Percentiles rank a stretch among this genome's conserved stretches.
Conservation (phyloP, 2,113 vertebrate genomes). For the Rhinoderma darwinii region DNA sequence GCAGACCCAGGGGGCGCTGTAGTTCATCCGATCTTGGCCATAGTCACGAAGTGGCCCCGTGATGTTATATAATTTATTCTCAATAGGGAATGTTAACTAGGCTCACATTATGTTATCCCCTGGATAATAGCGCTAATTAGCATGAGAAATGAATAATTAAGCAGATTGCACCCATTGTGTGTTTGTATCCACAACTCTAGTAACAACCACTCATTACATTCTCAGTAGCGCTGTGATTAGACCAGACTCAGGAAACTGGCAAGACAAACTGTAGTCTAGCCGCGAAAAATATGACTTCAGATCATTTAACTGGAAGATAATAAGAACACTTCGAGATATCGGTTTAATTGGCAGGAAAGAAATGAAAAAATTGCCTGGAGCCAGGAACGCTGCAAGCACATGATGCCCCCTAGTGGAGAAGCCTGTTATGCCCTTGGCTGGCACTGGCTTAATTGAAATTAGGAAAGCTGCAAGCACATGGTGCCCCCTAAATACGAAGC, state of each 20-base stretch:
- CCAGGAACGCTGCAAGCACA: background rate
- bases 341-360: background rate
- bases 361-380: background rate
- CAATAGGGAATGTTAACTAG: background rate
- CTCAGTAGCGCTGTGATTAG: constrained; percentile 1
- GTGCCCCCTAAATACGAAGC: too few species aligned
- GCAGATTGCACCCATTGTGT: constrained; percentile 22
- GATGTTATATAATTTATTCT: background rate
- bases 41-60: background rate
- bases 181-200: background rate
- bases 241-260: too few species aligned
- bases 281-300: too few species aligned
- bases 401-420: background rate
- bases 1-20: background rate
- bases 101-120: background rate
- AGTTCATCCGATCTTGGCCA: background rate
- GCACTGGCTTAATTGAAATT: too few species aligned
- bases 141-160: constrained; percentile 43
- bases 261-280: background rate
- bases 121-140: constrained; percentile 29
- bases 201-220: constrained; percentile 7
- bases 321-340: background rate
- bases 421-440: too few species aligned
- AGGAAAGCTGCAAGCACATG: too few species aligned
- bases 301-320: background rate